phyloP scores from a whole-genome alignment of 2,797 vertebrate genomes.

The Parotocinclus haroldoi region DNA sequence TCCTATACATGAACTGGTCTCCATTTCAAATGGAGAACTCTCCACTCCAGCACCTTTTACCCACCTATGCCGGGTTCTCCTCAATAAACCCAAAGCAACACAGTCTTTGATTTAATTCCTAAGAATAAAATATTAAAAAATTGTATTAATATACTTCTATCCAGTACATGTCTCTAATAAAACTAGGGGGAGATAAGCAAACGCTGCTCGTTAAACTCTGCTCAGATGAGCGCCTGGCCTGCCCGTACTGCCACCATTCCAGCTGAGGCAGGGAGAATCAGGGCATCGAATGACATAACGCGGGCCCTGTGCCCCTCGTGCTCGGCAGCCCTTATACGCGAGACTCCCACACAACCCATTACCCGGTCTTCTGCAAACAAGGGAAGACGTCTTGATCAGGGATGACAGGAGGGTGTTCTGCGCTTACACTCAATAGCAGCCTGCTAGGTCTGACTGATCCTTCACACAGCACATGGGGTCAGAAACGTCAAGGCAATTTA shows the following conservation, averaged over 20 bases:
- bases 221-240: slow-evolving; percentile 25
- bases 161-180: slow-evolving; percentile 38
- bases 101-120: not conserved
- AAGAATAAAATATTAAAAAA: slow-evolving; percentile 49
- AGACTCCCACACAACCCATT: slow-evolving; percentile 7
- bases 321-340: slow-evolving; percentile 9
- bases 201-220: slow-evolving; percentile 25
- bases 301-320: not conserved
- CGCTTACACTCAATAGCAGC: slow-evolving; percentile 20
- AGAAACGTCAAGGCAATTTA: slow-evolving; percentile 3
- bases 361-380: slow-evolving; percentile 13
- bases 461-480: slow-evolving; percentile 22
- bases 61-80: not conserved
- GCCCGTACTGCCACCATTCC: slow-evolving; percentile 25
- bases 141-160: slow-evolving; percentile 38
- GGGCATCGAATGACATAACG: not conserved
- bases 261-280: slow-evolving; percentile 16
- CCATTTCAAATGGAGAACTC: slow-evolving; percentile 24
- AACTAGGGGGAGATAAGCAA: slow-evolving; percentile 36
- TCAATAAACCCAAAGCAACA: too few relatives aligned
- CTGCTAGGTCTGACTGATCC: slow-evolving; percentile 28
- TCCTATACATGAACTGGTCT: slow-evolving; percentile 13
- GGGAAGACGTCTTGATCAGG: slow-evolving; percentile 38
- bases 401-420: slow-evolving; percentile 4
- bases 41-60: slow-evolving; percentile 12